Evolutionary conservation across 1,140 invertebrate species (phyloP).

Genomic region (Lamellibrachia luymesi): DNA sequence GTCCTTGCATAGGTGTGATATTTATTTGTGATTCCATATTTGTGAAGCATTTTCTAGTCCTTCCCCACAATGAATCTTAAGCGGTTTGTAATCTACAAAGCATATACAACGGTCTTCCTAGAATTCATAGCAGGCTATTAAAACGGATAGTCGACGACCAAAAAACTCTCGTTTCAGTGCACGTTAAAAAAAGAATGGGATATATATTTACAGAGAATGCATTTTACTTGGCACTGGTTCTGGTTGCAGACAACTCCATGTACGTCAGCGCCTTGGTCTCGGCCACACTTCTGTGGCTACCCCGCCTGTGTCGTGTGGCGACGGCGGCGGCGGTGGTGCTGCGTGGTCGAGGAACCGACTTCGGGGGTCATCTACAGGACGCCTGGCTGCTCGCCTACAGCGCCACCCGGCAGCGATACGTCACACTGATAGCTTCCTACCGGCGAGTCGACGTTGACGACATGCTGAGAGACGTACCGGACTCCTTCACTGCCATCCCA

Average conservation of each 20-base stretch:
- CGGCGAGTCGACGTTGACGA: background rate
- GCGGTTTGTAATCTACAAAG: too few species aligned
- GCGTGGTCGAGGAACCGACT: background rate
- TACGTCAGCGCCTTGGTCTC: background rate
- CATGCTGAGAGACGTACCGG: background rate
- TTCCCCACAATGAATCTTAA: too few species aligned
- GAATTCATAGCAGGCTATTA: too few species aligned
- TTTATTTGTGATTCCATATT: too few species aligned
- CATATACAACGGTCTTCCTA: too few species aligned
- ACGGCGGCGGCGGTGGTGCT: background rate
- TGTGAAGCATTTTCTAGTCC: too few species aligned
- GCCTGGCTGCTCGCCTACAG: background rate
- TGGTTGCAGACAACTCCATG: background rate
- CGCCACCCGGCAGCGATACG: background rate
- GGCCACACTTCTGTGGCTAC: background rate
- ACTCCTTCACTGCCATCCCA: background rate
- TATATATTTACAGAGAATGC: background rate
- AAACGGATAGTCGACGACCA: too few species aligned
- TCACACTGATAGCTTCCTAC: background rate
- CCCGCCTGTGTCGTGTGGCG: background rate
- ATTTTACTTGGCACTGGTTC: background rate
- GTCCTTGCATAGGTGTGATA: too few species aligned
- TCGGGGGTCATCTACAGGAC: background rate
- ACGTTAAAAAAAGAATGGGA: background rate
- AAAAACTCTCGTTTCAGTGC: too few species aligned